These are phyloP conservation scores for Sebastes dallii DNA, from an alignment of 2,797 vertebrate species.

Conservation along the genomic window DNA sequence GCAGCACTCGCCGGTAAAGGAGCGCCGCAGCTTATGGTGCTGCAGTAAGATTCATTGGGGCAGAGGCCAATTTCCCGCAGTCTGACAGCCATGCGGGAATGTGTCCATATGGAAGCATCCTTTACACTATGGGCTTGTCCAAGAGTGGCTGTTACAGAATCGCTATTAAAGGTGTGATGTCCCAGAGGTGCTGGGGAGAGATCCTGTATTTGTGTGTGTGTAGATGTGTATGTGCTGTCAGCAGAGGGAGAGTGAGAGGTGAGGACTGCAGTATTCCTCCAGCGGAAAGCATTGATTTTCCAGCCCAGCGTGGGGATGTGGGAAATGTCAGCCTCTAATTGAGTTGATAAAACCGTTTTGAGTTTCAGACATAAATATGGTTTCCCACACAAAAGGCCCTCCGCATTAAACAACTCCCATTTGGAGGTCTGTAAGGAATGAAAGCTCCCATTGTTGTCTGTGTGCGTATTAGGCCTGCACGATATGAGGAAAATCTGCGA, in stretches of 20 bases:
- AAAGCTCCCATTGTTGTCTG: conserved; percentile 29
- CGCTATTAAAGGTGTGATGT: conserved; percentile 55
- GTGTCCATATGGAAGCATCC: conserved; percentile 57
- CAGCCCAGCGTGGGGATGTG: conserved; percentile 67
- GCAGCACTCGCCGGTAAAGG: conserved; percentile 2
- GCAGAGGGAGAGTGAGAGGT: conserved; percentile 64
- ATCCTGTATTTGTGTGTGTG: conserved; percentile 29
- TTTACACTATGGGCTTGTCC: conserved; percentile 52
- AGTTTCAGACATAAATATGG: conserved; percentile 77
- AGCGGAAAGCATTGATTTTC: conserved; percentile 78
- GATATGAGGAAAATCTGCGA: no score
- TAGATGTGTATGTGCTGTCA: conserved; percentile 56
- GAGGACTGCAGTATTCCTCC: conserved; percentile 75
- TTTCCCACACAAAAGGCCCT: conserved; percentile 63
- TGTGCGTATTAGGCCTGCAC: neutral
- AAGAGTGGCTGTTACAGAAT: conserved; percentile 51
- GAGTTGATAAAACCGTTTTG: conserved; percentile 82
- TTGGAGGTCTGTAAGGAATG: conserved; percentile 47
- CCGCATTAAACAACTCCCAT: conserved; percentile 54
- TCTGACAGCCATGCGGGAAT: conserved; percentile 49
- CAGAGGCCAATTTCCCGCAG: conserved; percentile 32
- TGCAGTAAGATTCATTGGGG: conserved; percentile 44
- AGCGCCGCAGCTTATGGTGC: conserved; percentile 39
- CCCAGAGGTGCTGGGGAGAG: conserved; percentile 39
- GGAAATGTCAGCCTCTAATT: conserved; percentile 83